A percentile compares a stretch with the other conserved stretches of the same genome.
Conservation (phyloP, 2,113 vertebrate genomes). For the Capreolus pygargus region DNA sequence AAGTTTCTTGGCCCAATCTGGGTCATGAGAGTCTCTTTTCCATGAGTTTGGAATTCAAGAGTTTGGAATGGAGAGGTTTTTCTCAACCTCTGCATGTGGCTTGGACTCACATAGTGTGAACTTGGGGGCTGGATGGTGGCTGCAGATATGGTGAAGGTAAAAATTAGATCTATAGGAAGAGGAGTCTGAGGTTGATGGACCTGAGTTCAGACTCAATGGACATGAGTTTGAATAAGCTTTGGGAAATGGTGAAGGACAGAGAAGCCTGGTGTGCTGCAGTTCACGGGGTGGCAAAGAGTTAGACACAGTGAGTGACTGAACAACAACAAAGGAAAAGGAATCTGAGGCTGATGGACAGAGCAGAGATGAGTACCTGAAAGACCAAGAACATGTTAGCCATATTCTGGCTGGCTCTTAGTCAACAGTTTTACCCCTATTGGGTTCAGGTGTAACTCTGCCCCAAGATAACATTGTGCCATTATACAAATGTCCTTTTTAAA, state of each 20-base stretch:
- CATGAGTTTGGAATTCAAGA: background rate
- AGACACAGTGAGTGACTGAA: background rate
- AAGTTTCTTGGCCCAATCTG: background rate
- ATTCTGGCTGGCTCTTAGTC: background rate
- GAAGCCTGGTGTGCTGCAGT: background rate
- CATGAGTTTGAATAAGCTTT: background rate
- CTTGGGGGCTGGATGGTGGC: background rate
- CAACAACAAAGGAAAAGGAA: background rate
- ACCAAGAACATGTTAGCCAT: background rate
- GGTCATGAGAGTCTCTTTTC: background rate
- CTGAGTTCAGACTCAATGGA: background rate
- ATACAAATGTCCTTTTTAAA: background rate
- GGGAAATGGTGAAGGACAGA: background rate
- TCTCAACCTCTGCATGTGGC: background rate
- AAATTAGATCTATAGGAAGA: background rate
- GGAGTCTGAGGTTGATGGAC: background rate
- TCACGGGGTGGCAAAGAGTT: background rate
- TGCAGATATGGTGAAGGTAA: background rate
- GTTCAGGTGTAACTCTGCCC: background rate
- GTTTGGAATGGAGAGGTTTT: background rate
- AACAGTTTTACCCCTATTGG: background rate
- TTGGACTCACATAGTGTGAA: background rate
- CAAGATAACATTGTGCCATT: background rate
- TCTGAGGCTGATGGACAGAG: background rate
- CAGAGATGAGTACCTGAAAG: background rate